Evolutionary conservation across 2,797 vertebrate species (phyloP).

Genomic region (Adrianichthys oophorus): DNA sequence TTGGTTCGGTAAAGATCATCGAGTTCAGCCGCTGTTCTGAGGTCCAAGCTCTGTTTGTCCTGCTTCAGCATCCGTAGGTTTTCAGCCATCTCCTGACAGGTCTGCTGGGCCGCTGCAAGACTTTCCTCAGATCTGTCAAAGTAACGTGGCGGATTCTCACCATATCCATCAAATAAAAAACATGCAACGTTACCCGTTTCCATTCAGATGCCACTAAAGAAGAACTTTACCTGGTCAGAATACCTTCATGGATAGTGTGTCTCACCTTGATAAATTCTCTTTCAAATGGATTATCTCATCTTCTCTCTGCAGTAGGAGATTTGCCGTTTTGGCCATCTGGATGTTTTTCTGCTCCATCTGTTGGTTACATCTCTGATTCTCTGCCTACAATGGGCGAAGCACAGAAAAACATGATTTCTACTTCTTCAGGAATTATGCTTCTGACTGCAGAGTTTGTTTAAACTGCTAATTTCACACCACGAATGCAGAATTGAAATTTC

Average conservation of each 20-base stretch:
- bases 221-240: slow-evolving; percentile 45
- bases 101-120: slow-evolving; percentile 72
- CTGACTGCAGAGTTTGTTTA: slow-evolving; percentile 47
- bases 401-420: slow-evolving; percentile 55
- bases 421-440: slow-evolving; percentile 42
- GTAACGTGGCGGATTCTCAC: not conserved
- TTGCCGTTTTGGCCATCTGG: slow-evolving; percentile 79
- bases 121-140: slow-evolving; percentile 80
- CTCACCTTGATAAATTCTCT: slow-evolving; percentile 84
- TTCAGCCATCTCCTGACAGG: slow-evolving; percentile 80
- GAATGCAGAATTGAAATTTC: slow-evolving; percentile 12
- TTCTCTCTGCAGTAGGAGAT: slow-evolving; percentile 79
- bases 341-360: slow-evolving; percentile 79
- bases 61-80: slow-evolving; percentile 77
- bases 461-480: slow-evolving; percentile 26
- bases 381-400: slow-evolving; percentile 72
- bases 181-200: not conserved
- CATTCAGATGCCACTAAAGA: not conserved
- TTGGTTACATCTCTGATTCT: slow-evolving; percentile 72
- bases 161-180: not conserved
- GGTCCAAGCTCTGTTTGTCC: slow-evolving; percentile 82
- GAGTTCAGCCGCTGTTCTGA: slow-evolving; percentile 86
- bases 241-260: slow-evolving; percentile 55
- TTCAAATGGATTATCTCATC: slow-evolving; percentile 80
- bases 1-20: slow-evolving; percentile 93